Conservation (phyloP, 2,113 vertebrate genomes). For the Epinephelus cyanopodus region DNA sequence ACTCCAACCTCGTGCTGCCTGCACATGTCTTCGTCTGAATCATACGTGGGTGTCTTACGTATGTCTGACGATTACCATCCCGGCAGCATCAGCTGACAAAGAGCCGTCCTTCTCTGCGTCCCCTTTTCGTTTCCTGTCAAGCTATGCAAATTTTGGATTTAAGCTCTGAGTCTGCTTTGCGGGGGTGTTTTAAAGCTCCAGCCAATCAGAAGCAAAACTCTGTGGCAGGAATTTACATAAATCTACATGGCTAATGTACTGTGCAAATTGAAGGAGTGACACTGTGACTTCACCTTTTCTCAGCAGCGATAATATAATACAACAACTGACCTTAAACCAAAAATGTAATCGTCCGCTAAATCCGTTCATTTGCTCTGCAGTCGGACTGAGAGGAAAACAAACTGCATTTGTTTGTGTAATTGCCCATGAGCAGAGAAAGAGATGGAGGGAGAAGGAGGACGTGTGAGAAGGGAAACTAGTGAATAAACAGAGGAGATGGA, state of each 20-base stretch:
- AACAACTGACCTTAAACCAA: conserved; percentile 67
- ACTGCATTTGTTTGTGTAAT: conserved; percentile 82
- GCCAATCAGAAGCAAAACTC: conserved; percentile 65
- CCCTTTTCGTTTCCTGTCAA: conserved; percentile 35
- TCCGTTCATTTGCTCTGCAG: conserved; percentile 58
- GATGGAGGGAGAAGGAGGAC: conserved; percentile 36
- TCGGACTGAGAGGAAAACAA: conserved; percentile 69
- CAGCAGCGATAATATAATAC: conserved; percentile 44
- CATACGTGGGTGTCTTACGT: conserved; percentile 42
- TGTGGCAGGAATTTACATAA: conserved; percentile 74
- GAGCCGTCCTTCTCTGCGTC: conserved; percentile 7
- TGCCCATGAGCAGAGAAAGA: conserved; percentile 74
- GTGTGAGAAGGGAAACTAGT: conserved; percentile 41
- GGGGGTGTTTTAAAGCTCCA: conserved; percentile 19
- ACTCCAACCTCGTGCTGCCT: background rate
- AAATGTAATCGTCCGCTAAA: conserved; percentile 64
- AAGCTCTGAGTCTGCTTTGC: conserved; percentile 40
- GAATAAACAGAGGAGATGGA: conserved; percentile 81
- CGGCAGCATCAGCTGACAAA: conserved; percentile 40
- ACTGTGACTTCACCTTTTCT: conserved; percentile 63
- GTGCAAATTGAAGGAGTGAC: conserved; percentile 68
- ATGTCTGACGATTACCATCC: conserved; percentile 50
- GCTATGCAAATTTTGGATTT: conserved; percentile 61
- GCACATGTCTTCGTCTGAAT: conserved; percentile 9
- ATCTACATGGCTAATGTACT: conserved; percentile 76